Evolutionary conservation across 37 sponge, comb jelly and placozoan genomes (phyloP).

Genomic region (Aphrocallistes beatrix): DNA sequence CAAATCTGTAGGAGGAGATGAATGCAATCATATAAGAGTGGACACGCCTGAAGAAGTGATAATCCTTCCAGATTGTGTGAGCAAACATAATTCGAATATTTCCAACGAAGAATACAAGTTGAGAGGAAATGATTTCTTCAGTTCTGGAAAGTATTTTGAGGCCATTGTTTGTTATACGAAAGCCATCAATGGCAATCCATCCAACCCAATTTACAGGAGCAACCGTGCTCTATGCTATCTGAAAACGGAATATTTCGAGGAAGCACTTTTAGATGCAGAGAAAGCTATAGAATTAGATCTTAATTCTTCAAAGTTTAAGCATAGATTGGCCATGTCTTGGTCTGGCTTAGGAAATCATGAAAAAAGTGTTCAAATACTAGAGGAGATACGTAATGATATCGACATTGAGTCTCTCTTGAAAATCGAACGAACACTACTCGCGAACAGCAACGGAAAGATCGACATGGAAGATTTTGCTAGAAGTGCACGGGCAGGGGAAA

Average conservation of each 20-base stretch:
- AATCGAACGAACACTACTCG: background rate
- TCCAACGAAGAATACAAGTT: constrained; percentile 23
- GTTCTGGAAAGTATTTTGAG: constrained; percentile 24
- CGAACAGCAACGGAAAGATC: background rate
- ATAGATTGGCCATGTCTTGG: constrained; percentile 53
- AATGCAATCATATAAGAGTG: background rate
- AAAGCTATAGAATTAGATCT: constrained; percentile 38
- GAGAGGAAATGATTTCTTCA: constrained; percentile 47
- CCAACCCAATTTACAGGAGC: constrained; percentile 33
- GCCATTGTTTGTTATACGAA: constrained; percentile 37
- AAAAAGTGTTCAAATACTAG: constrained; percentile 44
- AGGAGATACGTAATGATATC: constrained; percentile 18
- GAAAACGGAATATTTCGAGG: constrained; percentile 33
- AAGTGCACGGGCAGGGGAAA: background rate
- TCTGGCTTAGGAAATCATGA: constrained; percentile 40
- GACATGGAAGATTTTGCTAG: background rate
- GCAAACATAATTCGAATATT: too few species aligned
- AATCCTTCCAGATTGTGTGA: background rate
- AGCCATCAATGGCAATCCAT: background rate
- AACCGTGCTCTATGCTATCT: constrained; percentile 78
- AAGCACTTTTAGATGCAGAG: constrained; percentile 45
- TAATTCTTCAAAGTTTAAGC: constrained; percentile 53
- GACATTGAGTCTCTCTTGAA: background rate
- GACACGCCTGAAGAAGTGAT: background rate
- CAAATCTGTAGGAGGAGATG: background rate